phyloP scores from a whole-genome alignment of 2,113 vertebrate genomes.

The Anolis sagrei region DNA sequence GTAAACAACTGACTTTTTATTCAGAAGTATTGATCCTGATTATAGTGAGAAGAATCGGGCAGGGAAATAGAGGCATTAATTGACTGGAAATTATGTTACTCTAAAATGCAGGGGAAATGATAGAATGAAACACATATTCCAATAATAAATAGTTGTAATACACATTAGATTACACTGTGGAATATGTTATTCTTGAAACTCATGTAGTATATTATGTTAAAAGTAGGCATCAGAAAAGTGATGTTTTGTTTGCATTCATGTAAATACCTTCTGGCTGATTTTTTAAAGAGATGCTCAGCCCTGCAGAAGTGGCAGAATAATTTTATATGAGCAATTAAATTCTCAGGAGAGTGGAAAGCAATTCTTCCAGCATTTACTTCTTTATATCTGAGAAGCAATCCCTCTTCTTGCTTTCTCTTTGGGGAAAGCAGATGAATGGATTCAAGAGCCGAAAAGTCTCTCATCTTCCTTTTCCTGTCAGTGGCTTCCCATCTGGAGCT shows the following conservation, averaged over 20 bases:
- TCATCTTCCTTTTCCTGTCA: constrained; percentile 11
- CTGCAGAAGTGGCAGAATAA: background rate
- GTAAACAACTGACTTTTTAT: background rate
- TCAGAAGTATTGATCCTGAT: background rate
- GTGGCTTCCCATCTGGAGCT: background rate
- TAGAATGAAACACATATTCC: too few relatives aligned
- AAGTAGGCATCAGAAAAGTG: background rate
- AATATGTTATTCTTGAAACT: background rate
- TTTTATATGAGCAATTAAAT: background rate
- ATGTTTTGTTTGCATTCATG: background rate
- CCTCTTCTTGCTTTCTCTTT: background rate
- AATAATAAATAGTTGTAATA: background rate
- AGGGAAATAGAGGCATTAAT: background rate
- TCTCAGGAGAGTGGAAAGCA: background rate
- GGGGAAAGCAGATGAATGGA: background rate
- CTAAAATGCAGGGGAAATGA: background rate
- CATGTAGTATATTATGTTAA: background rate
- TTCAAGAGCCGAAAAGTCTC: background rate
- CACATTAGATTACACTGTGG: background rate
- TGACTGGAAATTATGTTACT: background rate
- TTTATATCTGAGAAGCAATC: background rate
- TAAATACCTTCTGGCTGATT: background rate
- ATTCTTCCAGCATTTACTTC: background rate
- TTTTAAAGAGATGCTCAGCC: background rate
- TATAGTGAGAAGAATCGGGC: background rate